Conservation (phyloP, 2,797 vertebrate species). For the Aulostomus chinensis region DNA sequence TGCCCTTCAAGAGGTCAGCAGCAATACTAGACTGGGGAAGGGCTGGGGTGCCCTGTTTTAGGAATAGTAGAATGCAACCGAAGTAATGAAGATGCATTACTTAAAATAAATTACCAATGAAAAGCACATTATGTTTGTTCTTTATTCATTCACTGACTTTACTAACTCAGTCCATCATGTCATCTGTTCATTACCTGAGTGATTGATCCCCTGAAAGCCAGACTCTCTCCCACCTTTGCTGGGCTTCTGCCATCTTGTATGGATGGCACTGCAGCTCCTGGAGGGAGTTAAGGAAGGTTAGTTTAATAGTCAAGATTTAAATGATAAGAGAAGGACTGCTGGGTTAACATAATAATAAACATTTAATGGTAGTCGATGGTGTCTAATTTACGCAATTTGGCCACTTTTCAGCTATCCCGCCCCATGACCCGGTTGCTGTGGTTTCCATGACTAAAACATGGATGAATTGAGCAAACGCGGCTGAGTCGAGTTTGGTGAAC, state of each 20-base stretch:
- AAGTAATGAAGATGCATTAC: background rate
- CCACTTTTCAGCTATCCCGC: too few species aligned
- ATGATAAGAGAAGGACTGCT: too few species aligned
- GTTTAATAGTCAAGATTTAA: too few species aligned
- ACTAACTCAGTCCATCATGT: background rate
- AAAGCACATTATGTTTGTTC: background rate
- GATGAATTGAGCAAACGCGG: too few species aligned
- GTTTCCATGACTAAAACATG: too few species aligned
- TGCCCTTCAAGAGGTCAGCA: constrained; percentile 90
- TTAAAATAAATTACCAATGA: background rate
- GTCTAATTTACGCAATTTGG: too few species aligned
- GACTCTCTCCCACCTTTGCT: constrained; percentile 85
- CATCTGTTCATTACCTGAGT: constrained; percentile 84
- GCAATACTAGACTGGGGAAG: constrained; percentile 89
- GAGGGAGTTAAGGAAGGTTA: background rate
- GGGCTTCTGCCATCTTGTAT: constrained; percentile 89
- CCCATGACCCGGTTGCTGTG: too few species aligned
- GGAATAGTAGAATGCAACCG: background rate
- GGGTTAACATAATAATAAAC: too few species aligned
- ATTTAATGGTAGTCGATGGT: too few species aligned
- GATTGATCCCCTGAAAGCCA: constrained; percentile 89
- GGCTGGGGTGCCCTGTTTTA: constrained; percentile 89
- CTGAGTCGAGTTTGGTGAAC: too few species aligned
- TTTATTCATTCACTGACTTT: background rate
- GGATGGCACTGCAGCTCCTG: constrained; percentile 78